Percentiles rank a stretch among this genome's conserved stretches.
phyloP scores from a whole-genome alignment of 2,797 vertebrate genomes.

The Caiman crocodilus region DNA sequence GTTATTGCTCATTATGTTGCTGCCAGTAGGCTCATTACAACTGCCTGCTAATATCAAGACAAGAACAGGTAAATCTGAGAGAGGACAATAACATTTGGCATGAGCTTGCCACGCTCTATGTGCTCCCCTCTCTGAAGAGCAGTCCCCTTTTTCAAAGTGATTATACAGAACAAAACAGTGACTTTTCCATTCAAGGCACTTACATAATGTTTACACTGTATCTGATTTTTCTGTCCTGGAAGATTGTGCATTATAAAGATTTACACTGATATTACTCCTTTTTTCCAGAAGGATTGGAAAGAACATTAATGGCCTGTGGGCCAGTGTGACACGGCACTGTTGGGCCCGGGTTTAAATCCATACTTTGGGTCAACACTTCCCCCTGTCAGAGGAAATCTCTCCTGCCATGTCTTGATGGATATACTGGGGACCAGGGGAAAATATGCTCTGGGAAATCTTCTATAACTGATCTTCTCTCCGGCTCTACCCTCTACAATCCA shows the following conservation, averaged over 20 bases:
- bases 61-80: background rate
- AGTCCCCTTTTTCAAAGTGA: background rate
- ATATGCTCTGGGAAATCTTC: too few species aligned
- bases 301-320: background rate
- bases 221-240: background rate
- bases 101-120: background rate
- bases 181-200: fast-evolving
- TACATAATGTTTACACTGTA: background rate
- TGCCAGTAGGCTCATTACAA: background rate
- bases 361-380: too few species aligned
- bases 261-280: background rate
- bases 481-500: too few species aligned
- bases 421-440: too few species aligned
- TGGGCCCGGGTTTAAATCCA: too few species aligned
- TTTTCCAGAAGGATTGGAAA: background rate
- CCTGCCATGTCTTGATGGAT: too few species aligned
- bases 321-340: background rate
- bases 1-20: conserved; percentile 36
- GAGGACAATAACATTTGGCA: conserved; percentile 25
- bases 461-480: too few species aligned
- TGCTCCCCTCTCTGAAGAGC: fast-evolving
- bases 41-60: background rate
- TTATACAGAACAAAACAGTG: background rate
- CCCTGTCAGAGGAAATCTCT: too few species aligned
- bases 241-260: background rate